Conservation (phyloP, 2,113 vertebrate genomes). For the Regulus satrapa region DNA sequence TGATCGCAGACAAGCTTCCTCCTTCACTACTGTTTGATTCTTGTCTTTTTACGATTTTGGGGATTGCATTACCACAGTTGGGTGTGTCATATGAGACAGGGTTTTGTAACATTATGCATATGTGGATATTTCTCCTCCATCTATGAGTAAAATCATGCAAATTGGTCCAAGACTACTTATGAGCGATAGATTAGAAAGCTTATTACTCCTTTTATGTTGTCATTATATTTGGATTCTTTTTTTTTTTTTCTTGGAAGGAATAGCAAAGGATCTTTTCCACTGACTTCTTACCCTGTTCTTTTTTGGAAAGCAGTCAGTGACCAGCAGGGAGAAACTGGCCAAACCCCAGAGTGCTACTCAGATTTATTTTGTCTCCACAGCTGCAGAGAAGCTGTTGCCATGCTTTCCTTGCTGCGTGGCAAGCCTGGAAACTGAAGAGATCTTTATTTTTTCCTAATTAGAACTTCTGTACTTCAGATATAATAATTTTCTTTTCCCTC, state of each 20-base stretch:
- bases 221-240: not conserved
- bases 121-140: not conserved
- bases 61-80: not conserved
- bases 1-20: not conserved
- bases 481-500: not conserved
- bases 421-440: not conserved
- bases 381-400: constrained; percentile 20
- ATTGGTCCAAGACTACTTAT: not conserved
- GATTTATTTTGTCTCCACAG: constrained; percentile 38
- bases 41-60: not conserved
- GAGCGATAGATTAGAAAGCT: not conserved
- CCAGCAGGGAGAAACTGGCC: not conserved
- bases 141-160: not conserved
- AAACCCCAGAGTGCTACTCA: not conserved
- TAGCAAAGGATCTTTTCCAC: not conserved
- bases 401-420: constrained; percentile 11
- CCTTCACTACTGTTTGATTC: not conserved
- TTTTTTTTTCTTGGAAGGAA: not conserved
- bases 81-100: not conserved
- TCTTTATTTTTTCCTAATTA: not conserved
- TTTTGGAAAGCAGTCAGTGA: constrained; percentile 33
- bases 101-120: not conserved
- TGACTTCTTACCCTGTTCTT: not conserved
- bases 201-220: not conserved
- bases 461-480: not conserved